A percentile compares a stretch with the other conserved stretches of the same genome.
These are phyloP conservation scores for Aldrovandia affinis DNA, from an alignment of 2,797 vertebrate genomes.

Conservation along the genomic window DNA sequence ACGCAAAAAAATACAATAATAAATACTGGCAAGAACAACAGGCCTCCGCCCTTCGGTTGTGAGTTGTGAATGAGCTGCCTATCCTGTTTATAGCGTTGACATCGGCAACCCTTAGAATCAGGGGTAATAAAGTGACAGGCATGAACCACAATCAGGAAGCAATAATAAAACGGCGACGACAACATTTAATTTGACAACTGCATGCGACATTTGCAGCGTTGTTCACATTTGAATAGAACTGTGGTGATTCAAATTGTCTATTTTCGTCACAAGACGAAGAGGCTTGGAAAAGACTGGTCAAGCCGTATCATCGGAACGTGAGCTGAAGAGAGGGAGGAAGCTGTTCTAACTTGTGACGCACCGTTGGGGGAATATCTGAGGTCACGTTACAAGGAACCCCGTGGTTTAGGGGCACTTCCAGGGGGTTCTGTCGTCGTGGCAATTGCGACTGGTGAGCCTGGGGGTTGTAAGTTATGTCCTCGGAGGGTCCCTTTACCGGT, in stretches of 20 bases:
- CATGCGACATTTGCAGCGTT: not conserved
- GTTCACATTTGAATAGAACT: not conserved
- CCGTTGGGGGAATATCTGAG: not conserved
- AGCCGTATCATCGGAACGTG: not conserved
- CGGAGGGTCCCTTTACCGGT: not conserved
- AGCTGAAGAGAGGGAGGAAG: not conserved
- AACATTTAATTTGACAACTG: not conserved
- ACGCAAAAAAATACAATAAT: no score
- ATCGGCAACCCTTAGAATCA: no score
- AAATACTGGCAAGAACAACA: no score
- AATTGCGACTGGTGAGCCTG: not conserved
- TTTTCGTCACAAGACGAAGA: not conserved
- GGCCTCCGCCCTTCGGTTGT: no score
- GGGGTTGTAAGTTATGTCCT: not conserved
- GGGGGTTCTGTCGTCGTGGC: constrained; percentile 4
- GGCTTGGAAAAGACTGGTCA: not conserved
- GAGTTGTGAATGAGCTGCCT: no score
- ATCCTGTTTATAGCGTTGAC: no score
- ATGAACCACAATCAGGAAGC: no score
- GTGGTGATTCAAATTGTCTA: not conserved
- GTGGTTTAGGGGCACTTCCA: not conserved
- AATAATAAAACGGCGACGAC: not conserved
- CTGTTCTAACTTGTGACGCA: not conserved
- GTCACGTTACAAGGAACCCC: constrained; percentile 4
- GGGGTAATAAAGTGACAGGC: no score